Conservation (phyloP, 2,113 vertebrate species). For the Etheostoma cragini region DNA sequence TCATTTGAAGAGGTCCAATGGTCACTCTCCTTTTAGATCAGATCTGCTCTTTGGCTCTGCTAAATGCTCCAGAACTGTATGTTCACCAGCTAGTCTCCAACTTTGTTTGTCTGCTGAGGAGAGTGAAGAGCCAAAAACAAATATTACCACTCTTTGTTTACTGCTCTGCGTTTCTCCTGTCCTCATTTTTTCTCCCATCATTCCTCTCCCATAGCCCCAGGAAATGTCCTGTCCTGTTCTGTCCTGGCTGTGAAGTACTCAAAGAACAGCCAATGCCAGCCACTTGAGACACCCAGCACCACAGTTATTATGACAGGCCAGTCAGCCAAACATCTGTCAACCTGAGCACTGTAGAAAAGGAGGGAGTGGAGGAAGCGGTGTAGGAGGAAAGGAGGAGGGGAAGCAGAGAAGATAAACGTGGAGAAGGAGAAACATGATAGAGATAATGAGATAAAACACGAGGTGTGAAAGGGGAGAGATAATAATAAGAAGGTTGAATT, state of each 20-base stretch:
- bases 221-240: conserved; percentile 62
- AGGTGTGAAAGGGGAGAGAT: background rate
- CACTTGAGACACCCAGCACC: conserved; percentile 65
- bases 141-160: conserved; percentile 11
- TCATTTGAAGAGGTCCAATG: background rate
- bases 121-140: background rate
- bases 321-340: conserved; percentile 73
- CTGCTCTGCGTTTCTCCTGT: background rate
- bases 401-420: conserved; percentile 1
- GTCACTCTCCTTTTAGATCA: background rate
- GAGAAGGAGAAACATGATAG: conserved; percentile 1
- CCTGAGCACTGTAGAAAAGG: conserved; percentile 46
- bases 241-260: conserved; percentile 62
- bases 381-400: background rate
- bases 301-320: conserved; percentile 67
- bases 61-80: background rate
- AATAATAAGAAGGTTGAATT: too few species aligned
- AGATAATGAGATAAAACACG: background rate
- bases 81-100: background rate
- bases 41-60: background rate
- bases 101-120: background rate
- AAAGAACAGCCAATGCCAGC: conserved; percentile 58
- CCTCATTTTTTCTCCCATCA: conserved; percentile 31
- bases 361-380: conserved; percentile 12
- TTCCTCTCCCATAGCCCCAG: conserved; percentile 12